Conservation (phyloP, 2,113 vertebrate species). For the Columbina picui region DNA sequence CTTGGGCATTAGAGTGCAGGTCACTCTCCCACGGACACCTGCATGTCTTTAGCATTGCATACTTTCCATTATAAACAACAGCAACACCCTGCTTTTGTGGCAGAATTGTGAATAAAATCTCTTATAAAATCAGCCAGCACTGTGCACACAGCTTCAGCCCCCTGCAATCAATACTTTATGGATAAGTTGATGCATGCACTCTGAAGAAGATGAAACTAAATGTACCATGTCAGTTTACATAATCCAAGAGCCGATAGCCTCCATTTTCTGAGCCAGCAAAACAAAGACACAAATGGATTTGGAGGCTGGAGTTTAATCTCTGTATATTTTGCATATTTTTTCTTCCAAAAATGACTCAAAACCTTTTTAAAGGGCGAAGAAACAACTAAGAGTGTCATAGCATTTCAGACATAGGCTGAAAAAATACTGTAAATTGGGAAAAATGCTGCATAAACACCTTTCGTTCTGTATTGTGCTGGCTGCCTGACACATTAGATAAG, state of each 20-base stretch:
- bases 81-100: neutral
- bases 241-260: neutral
- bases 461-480: neutral
- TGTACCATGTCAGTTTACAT: conserved; percentile 30
- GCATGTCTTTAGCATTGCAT: neutral
- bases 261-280: neutral
- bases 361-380: neutral
- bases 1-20: neutral
- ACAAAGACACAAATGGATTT: neutral
- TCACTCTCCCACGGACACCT: neutral
- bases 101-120: neutral
- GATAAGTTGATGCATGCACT: neutral
- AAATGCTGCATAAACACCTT: neutral
- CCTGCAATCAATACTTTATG: conserved; percentile 31
- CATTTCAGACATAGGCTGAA: neutral
- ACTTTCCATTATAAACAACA: neutral
- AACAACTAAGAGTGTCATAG: neutral
- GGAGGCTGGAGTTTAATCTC: neutral
- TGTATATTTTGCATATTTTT: neutral
- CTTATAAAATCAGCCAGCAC: neutral
- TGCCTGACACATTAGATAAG: neutral
- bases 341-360: neutral
- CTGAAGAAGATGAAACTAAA: conserved; percentile 27
- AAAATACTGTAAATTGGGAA: neutral
- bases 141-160: neutral